A percentile compares a stretch with the other conserved stretches of the same genome.
phyloP scores from a whole-genome alignment of 2,797 vertebrate genomes.

The Enteromius afrohamiltoni region DNA sequence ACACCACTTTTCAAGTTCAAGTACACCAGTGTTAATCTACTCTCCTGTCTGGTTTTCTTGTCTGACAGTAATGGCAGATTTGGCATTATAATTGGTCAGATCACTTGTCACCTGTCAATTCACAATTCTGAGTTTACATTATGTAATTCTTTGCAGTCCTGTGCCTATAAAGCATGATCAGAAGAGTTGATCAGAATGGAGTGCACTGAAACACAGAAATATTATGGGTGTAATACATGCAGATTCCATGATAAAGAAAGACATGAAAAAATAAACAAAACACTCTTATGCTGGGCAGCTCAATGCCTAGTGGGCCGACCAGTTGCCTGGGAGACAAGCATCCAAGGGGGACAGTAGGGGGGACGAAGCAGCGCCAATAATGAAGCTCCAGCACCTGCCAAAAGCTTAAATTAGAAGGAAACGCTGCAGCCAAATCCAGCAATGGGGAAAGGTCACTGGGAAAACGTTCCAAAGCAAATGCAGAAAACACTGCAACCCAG shows the following conservation, averaged over 20 bases:
- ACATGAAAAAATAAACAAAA: conserved; percentile 33
- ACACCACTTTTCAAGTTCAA: neutral
- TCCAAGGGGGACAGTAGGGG: conserved; percentile 51
- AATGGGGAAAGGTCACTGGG: conserved; percentile 59
- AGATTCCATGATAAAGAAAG: conserved; percentile 38
- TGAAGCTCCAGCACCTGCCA: conserved; percentile 61
- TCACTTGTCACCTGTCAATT: neutral
- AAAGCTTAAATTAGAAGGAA: conserved; percentile 61
- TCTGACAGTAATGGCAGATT: neutral
- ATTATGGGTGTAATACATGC: conserved; percentile 37
- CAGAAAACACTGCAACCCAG: conserved; percentile 51
- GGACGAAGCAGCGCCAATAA: conserved; percentile 47
- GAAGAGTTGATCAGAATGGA: neutral
- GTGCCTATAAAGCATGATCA: neutral
- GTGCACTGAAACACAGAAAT: neutral
- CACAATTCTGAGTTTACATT: neutral
- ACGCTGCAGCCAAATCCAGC: conserved; percentile 56
- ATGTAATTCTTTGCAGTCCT: neutral
- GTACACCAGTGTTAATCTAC: neutral
- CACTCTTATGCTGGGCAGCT: conserved; percentile 43
- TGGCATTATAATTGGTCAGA: neutral
- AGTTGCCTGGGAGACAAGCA: conserved; percentile 73
- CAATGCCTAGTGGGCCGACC: conserved; percentile 63
- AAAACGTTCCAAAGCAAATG: conserved; percentile 57
- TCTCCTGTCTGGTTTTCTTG: neutral